phyloP scores from a whole-genome alignment of 2,113 vertebrate genomes.

The Ictalurus punctatus region DNA sequence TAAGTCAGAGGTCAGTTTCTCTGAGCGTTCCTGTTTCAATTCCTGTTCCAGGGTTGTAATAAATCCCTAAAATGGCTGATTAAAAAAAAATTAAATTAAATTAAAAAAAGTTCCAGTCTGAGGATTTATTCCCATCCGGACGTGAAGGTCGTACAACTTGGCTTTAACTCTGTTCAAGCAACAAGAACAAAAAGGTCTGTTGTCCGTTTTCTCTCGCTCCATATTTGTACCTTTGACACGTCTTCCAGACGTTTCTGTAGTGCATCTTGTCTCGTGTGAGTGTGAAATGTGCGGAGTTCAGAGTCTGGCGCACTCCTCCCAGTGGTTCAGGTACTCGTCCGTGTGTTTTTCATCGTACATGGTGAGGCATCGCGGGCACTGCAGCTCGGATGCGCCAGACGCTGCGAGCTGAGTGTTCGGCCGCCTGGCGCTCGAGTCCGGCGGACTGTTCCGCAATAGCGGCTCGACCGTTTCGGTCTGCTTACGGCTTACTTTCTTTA shows the following conservation, averaged over 20 bases:
- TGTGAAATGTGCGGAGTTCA: conserved; percentile 52
- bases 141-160: neutral
- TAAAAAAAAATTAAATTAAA: neutral
- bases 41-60: neutral
- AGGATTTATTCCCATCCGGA: neutral
- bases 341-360: conserved; percentile 75
- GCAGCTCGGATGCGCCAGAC: conserved; percentile 74
- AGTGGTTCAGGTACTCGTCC: conserved; percentile 82
- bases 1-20: neutral
- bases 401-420: conserved; percentile 45
- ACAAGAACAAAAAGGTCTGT: neutral
- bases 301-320: conserved; percentile 77
- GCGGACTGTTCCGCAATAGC: conserved; percentile 60
- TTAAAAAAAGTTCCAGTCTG: neutral
- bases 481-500: conserved; percentile 61
- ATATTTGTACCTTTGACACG: neutral
- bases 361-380: conserved; percentile 83
- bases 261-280: conserved; percentile 56
- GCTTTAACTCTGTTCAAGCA: neutral
- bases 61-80: neutral
- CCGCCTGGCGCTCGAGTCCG: conserved; percentile 56
- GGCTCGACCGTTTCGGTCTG: conserved; percentile 59
- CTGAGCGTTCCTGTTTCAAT: neutral
- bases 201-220: neutral
- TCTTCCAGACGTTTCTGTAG: conserved; percentile 50